Conservation (phyloP, 2,113 vertebrate species). For the Hydrochoerus hydrochaeris region DNA sequence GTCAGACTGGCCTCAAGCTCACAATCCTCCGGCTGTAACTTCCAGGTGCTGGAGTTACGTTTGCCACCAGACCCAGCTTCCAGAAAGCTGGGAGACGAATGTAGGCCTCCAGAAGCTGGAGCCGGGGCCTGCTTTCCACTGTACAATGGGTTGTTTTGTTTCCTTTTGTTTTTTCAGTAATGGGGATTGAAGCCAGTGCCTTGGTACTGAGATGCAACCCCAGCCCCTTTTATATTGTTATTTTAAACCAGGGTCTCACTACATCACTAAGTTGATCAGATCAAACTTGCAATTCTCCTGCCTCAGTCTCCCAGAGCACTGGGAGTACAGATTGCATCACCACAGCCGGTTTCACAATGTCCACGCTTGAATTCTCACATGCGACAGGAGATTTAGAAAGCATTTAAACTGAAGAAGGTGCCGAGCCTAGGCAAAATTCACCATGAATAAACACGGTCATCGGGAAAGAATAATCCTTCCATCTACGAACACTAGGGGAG, state of each 20-base stretch:
- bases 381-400: not conserved
- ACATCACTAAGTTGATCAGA: not conserved
- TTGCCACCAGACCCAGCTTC: not conserved
- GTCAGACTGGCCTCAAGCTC: not conserved
- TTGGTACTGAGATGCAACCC: not conserved
- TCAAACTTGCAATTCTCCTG: not conserved
- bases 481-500: not conserved
- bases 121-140: not conserved
- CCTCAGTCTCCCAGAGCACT: not conserved
- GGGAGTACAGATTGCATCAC: not conserved
- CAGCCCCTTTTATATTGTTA: not conserved
- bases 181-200: not conserved
- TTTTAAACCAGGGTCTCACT: not conserved
- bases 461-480: slow-evolving; percentile 19
- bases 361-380: not conserved
- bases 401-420: not conserved
- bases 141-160: no score
- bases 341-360: not conserved
- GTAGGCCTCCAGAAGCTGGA: not conserved
- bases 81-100: not conserved
- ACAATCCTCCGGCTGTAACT: not conserved
- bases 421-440: not conserved
- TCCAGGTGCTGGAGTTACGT: not conserved
- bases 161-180: not conserved
- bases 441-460: not conserved